phyloP scores from a whole-genome alignment of 2,797 vertebrate genomes.

The Lepus oiostolus region DNA sequence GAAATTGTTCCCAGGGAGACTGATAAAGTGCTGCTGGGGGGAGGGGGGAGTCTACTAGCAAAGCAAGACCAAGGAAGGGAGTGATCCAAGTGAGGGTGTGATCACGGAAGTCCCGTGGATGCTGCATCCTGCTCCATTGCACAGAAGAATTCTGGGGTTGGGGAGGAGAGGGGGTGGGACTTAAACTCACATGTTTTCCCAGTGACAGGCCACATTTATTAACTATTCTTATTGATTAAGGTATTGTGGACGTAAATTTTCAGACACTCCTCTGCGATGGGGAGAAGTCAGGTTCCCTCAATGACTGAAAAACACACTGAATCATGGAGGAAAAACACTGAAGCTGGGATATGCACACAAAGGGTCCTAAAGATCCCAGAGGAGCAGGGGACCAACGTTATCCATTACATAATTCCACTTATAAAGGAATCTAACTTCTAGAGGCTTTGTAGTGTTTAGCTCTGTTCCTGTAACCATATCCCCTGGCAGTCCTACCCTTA shows the following conservation, averaged over 20 bases:
- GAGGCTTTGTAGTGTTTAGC: background rate
- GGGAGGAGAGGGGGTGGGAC: background rate
- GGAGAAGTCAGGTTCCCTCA: background rate
- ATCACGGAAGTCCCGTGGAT: background rate
- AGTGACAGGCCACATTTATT: background rate
- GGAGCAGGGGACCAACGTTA: background rate
- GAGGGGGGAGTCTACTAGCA: background rate
- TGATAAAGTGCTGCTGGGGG: background rate
- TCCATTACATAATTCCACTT: background rate
- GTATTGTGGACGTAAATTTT: background rate
- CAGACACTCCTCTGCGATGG: background rate
- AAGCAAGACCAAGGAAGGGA: background rate
- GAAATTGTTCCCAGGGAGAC: slow-evolving; percentile 44
- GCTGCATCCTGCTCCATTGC: background rate
- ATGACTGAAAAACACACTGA: background rate
- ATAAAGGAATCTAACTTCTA: background rate
- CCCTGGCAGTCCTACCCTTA: accelerated
- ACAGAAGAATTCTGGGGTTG: background rate
- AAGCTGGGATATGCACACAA: background rate
- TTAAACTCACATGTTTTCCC: background rate
- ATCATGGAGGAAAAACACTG: background rate
- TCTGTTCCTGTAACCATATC: background rate
- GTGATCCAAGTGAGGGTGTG: background rate
- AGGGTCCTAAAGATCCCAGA: background rate
- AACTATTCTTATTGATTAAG: background rate